Conservation (phyloP, 2,113 vertebrate genomes). For the Emydocephalus ijimae region DNA sequence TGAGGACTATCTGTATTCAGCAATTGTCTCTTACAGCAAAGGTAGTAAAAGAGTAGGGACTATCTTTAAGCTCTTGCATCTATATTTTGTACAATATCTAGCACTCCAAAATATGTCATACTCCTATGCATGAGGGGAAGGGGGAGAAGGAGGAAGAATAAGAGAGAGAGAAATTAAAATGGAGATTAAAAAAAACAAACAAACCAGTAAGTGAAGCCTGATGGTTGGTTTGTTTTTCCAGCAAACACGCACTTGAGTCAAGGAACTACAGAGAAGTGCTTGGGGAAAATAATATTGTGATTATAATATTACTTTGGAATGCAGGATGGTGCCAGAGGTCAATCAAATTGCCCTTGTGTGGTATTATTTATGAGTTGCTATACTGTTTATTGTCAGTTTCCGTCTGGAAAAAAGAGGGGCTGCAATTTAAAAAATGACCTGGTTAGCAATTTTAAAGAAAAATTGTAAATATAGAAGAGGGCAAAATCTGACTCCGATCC, state of each 20-base stretch:
- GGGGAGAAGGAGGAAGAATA: neutral
- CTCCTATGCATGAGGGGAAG: neutral
- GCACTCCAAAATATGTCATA: neutral
- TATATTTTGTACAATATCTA: neutral
- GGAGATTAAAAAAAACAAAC: neutral
- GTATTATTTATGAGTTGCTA: conserved; percentile 34
- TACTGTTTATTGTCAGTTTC: conserved; percentile 49
- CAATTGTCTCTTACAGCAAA: neutral
- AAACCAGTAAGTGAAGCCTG: conserved; percentile 16
- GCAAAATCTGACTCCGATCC: conserved; percentile 66
- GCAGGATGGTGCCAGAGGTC: conserved; percentile 23
- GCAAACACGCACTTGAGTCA: conserved; percentile 14
- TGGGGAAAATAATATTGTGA: conserved; percentile 34
- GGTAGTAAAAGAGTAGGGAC: neutral
- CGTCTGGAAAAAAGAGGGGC: conserved; percentile 31
- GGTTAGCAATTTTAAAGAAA: conserved; percentile 1
- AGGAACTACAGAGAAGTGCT: conserved; percentile 10
- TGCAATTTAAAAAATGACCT: conserved; percentile 44
- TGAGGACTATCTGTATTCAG: neutral
- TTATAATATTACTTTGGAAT: conserved; percentile 27
- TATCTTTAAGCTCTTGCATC: neutral
- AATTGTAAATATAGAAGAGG: conserved; percentile 42
- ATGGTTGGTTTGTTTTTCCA: conserved; percentile 30
- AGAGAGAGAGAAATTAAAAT: neutral
- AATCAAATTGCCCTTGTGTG: neutral